phyloP scores from a whole-genome alignment of 2,888 invertebrate species.

The Rutpela maculata region DNA sequence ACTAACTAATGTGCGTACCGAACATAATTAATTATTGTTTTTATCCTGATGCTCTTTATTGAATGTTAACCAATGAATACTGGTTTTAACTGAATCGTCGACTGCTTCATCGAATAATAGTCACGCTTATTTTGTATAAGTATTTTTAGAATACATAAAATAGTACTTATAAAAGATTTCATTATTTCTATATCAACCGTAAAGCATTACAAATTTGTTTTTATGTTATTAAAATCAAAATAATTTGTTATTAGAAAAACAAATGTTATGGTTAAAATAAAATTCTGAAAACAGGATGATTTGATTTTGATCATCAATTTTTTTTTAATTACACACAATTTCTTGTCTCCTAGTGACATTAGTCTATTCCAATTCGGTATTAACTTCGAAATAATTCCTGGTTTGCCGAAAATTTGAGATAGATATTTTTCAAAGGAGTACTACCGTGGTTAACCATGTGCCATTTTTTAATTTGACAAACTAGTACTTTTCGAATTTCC shows the following conservation, averaged over 20 bases:
- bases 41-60: background rate
- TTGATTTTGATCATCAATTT: background rate
- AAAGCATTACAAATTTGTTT: constrained; percentile 6
- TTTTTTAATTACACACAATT: background rate
- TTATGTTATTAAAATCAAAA: constrained; percentile 6
- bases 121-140: background rate
- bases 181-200: background rate
- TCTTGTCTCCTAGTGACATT: background rate
- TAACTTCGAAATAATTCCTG: too few species aligned
- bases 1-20: background rate
- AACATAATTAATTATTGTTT: background rate
- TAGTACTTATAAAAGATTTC: background rate
- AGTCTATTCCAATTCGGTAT: background rate
- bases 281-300: background rate
- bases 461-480: too few species aligned
- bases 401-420: too few species aligned
- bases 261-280: constrained; percentile 9
- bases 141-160: background rate
- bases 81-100: background rate
- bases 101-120: background rate
- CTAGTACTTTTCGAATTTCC: too few species aligned
- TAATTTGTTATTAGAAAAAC: constrained; percentile 7
- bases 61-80: background rate
- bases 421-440: too few species aligned
- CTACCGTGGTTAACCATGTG: too few species aligned